phyloP scores from a whole-genome alignment of 2,888 invertebrate species.

The Erebia epiphron region DNA sequence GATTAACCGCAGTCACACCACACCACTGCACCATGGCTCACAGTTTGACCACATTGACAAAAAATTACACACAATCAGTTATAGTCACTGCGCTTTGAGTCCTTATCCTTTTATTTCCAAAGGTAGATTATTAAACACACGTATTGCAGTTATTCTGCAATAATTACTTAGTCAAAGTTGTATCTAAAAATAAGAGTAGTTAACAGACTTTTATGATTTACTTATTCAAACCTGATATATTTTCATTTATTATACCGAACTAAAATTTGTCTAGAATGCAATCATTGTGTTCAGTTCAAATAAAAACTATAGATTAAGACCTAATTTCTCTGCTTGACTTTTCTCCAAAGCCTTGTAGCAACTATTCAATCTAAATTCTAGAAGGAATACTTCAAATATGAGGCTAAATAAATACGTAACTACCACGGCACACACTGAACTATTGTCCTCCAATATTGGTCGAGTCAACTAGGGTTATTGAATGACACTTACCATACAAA shows the following conservation, averaged over 20 bases:
- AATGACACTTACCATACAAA: conserved; percentile 28
- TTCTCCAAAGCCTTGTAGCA: not conserved
- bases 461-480: conserved; percentile 48
- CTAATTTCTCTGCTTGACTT: not conserved
- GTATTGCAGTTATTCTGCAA: too few species aligned
- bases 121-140: too few species aligned
- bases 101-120: too few species aligned
- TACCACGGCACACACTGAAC: conserved; percentile 49
- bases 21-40: conserved; percentile 20
- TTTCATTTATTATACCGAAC: too few species aligned
- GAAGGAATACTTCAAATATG: not conserved
- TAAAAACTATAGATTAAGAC: too few species aligned
- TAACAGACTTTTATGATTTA: too few species aligned
- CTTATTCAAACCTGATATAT: too few species aligned
- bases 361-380: not conserved
- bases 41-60: conserved; percentile 7
- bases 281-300: too few species aligned
- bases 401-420: not conserved
- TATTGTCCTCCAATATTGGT: conserved; percentile 75
- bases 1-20: conserved; percentile 37
- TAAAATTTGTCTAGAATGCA: too few species aligned
- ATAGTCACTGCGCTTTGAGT: not conserved
- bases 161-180: too few species aligned
- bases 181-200: too few species aligned
- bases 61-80: not conserved